Evolutionary conservation across 2,113 vertebrate genomes (phyloP), one percentile per base, ranked within the genome.

Genomic region (Pampusana beccarii): DNA sequence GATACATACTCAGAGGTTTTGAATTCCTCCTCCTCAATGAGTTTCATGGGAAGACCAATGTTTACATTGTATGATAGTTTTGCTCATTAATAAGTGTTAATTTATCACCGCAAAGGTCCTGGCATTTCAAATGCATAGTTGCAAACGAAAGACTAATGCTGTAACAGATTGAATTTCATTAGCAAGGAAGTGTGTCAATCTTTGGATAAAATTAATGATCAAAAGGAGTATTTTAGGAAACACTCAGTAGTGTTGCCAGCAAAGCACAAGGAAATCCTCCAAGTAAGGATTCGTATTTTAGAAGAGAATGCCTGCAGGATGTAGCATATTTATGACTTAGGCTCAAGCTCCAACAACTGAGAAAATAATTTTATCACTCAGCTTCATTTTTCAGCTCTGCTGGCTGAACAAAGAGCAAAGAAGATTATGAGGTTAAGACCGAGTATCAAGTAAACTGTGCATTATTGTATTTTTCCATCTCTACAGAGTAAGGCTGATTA

Each of bases 221-320:
- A 94, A 86, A 72, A 0, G 0, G 48, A 54, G 10, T 62, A 38
- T 73, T 84, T 89, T 17, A 88, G 75, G 64, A 83, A 95, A 88
- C 16, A 50, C 25, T 79, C 34, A 62, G 66, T 17, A 70, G 34
- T 15, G 17, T 38, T 0, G 1, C 64, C 86, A 93, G 36, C 40
- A 78, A 90, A 50, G 25, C 40, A 62, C 42, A 74, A 56, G 46
- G 56, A 91, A 93, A 88, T 66, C 33, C 42, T 94, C 64, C 80
- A 95, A 91, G 64, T 33, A 80, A 51, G 56, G 86, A 80, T 66
- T 38, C 73, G 46, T 77, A 80, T 86, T 96, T 92, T 42, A 74
- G 51, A 71, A 64, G 26, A 91, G 34, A 92, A 86, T 64, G 86
- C 61, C n/a, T 58, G 56, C 31, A 95, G 62, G 46, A 83, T 67